Conservation (phyloP, 1,140 invertebrate genomes). For the Meloidogyne chitwoodi region DNA sequence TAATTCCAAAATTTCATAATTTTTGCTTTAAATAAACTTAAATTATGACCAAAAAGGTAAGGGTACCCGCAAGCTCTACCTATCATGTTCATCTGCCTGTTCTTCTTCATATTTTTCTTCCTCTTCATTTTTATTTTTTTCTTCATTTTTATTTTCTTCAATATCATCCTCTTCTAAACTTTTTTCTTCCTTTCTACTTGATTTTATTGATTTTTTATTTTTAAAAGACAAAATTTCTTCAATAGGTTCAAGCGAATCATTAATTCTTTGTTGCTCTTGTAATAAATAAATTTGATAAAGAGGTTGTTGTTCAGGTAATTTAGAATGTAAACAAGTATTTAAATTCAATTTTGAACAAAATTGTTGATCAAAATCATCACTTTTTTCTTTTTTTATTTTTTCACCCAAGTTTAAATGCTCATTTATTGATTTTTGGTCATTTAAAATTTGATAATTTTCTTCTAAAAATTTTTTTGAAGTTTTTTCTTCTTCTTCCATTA, state of each 20-base stretch:
- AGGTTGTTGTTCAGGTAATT: conserved; percentile 46
- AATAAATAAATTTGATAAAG: conserved; percentile 57
- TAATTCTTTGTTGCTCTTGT: conserved; percentile 46
- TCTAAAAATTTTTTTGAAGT: background rate
- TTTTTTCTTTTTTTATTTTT: background rate
- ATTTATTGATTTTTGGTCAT: background rate
- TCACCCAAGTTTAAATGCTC: background rate
- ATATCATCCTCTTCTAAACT: background rate
- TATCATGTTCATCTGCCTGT: background rate
- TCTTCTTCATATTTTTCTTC: conserved; percentile 1
- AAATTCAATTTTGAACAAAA: background rate
- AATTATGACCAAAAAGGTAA: too few relatives aligned
- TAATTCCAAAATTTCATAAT: too few relatives aligned
- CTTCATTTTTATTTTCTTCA: background rate
- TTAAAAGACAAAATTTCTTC: background rate
- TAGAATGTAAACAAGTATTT: conserved; percentile 9
- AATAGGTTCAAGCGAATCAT: conserved; percentile 3
- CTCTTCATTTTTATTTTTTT: background rate
- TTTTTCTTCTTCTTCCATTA: background rate
- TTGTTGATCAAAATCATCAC: background rate
- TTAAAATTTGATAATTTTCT: background rate
- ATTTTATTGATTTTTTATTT: background rate
- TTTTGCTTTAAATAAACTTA: too few relatives aligned
- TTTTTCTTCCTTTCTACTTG: background rate
- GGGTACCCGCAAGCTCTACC: background rate